phyloP scores from a whole-genome alignment of 1,140 invertebrate genomes.

The Chelonus insularis region DNA sequence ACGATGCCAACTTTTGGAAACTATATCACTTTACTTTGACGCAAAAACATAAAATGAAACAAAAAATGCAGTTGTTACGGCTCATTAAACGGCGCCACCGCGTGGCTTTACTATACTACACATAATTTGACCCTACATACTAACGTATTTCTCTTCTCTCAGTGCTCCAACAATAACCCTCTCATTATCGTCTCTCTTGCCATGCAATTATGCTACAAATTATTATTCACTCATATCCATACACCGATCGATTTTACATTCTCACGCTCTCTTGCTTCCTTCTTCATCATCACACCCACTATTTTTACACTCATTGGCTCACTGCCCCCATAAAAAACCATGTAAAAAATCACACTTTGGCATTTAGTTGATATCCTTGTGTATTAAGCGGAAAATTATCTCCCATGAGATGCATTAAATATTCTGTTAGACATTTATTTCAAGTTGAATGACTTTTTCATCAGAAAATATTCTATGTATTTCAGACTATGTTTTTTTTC shows the following conservation, averaged over 20 bases:
- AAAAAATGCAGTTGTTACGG: conserved; percentile 20
- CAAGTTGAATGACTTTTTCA: too few relatives aligned
- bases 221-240: conserved; percentile 27
- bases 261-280: conserved; percentile 8
- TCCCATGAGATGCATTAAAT: too few relatives aligned
- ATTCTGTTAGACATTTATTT: too few relatives aligned
- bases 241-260: conserved; percentile 15
- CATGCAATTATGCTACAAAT: conserved; percentile 19
- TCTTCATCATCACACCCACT: conserved; percentile 14
- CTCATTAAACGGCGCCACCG: conserved; percentile 29
- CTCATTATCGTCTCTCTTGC: conserved; percentile 23
- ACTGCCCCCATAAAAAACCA: not conserved
- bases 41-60: conserved; percentile 12
- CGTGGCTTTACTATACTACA: not conserved
- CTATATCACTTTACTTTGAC: not conserved
- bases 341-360: not conserved
- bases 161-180: conserved; percentile 20
- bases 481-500: too few relatives aligned
- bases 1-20: not conserved
- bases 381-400: too few relatives aligned
- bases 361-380: not conserved
- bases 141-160: conserved; percentile 16
- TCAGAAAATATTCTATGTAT: too few relatives aligned
- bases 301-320: conserved; percentile 10
- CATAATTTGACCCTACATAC: conserved; percentile 12